Percentiles rank a stretch among this genome's conserved stretches.
These are phyloP conservation scores for Drosophila meridiana DNA, from an alignment of 2,888 invertebrate species.

Conservation along the genomic window DNA sequence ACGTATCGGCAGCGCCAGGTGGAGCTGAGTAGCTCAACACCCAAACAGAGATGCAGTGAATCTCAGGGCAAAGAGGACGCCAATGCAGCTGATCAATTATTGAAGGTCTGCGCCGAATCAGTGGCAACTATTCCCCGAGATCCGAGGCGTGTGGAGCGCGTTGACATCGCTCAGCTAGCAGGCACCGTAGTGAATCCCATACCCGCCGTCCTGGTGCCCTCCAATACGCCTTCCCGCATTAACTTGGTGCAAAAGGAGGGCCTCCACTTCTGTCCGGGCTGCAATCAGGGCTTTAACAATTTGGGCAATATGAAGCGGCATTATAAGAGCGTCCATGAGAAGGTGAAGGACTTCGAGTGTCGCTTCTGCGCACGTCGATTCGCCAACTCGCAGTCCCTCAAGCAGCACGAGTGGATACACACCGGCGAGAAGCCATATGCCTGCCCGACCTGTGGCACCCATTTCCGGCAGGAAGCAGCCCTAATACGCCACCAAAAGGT, in stretches of 20 bases:
- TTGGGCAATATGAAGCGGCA: conserved; percentile 83
- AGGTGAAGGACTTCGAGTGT: conserved; percentile 83
- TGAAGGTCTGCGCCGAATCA: conserved; percentile 81
- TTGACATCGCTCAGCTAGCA: conserved; percentile 78
- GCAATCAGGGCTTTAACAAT: conserved; percentile 82
- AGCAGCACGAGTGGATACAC: conserved; percentile 84
- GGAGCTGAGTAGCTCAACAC: conserved; percentile 39
- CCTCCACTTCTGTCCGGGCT: conserved; percentile 80
- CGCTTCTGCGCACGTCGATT: conserved; percentile 82
- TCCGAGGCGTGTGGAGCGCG: conserved; percentile 81
- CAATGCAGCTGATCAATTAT: conserved; percentile 73
- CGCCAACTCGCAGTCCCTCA: conserved; percentile 83
- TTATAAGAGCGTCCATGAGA: conserved; percentile 83
- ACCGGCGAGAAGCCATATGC: conserved; percentile 83
- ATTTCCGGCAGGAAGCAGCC: conserved; percentile 83
- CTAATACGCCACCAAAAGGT: conserved; percentile 82
- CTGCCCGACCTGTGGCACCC: conserved; percentile 77
- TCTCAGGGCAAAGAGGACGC: conserved; percentile 19
- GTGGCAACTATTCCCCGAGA: conserved; percentile 80
- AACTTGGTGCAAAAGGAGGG: conserved; percentile 82
- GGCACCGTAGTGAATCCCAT: conserved; percentile 82
- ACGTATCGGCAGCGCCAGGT: conserved; percentile 80
- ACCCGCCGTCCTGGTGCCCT: conserved; percentile 68
- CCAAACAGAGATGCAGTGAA: conserved; percentile 26
- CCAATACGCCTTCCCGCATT: conserved; percentile 56